Conservation (phyloP, 2,797 vertebrate genomes). For the Ispidina lecontei region DNA sequence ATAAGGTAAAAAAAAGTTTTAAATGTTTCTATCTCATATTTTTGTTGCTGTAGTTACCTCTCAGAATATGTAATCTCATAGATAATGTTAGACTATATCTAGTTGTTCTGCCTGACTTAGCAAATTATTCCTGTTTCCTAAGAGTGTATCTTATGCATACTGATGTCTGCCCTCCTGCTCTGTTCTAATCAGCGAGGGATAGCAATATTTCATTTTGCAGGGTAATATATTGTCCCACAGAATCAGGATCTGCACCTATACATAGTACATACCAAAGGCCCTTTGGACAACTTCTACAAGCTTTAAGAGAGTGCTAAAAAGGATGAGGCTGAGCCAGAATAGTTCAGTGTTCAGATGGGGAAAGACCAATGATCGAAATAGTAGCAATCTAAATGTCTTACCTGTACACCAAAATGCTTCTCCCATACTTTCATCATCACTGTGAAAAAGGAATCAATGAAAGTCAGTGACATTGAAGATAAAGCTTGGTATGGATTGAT, state of each 20-base stretch:
- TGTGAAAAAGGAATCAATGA: background rate
- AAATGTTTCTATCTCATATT: background rate
- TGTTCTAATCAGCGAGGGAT: background rate
- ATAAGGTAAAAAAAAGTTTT: background rate
- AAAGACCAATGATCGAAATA: accelerated
- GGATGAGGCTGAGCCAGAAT: background rate
- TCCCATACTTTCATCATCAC: background rate
- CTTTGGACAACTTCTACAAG: background rate
- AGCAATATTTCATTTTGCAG: background rate
- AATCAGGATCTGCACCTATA: background rate
- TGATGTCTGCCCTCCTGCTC: background rate
- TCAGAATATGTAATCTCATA: background rate
- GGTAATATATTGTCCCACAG: background rate
- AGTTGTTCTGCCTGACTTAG: background rate
- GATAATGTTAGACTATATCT: background rate
- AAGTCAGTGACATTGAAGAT: background rate
- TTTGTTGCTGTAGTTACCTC: background rate
- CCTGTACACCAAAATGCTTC: background rate
- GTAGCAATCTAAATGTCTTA: background rate
- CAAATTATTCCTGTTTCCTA: background rate
- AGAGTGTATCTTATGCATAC: accelerated
- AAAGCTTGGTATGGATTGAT: background rate
- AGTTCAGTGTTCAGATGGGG: background rate
- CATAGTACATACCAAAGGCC: background rate
- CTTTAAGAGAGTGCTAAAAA: background rate